Evolutionary conservation across 92 coral and sea anemone genomes (phyloP).

Genomic region (Palythoa grandiflora): DNA sequence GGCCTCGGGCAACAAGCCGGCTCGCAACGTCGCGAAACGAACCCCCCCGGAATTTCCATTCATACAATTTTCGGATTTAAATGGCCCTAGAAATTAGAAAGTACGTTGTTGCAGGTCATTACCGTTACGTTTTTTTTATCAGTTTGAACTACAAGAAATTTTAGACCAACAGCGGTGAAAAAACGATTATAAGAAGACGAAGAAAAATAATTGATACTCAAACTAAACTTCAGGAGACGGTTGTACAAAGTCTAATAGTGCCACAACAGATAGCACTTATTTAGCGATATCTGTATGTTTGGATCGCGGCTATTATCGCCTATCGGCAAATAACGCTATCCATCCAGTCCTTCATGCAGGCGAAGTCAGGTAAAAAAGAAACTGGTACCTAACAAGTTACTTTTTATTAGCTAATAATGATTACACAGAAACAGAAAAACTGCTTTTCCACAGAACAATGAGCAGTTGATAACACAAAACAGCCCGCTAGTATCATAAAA

Average conservation of each 20-base stretch:
- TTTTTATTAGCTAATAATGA: too few relatives aligned
- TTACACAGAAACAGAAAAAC: too few relatives aligned
- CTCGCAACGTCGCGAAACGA: too few relatives aligned
- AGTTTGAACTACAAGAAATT: not conserved
- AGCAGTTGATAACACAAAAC: too few relatives aligned
- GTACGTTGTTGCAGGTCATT: slow-evolving; percentile 4
- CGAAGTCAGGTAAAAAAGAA: too few relatives aligned
- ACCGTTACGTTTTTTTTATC: not conserved
- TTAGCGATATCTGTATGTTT: not conserved
- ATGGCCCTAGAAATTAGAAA: slow-evolving; percentile 18
- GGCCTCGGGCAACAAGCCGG: too few relatives aligned
- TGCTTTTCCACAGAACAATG: too few relatives aligned
- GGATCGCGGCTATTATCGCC: too few relatives aligned
- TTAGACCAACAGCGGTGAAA: not conserved
- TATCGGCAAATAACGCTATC: too few relatives aligned
- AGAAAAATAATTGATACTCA: not conserved
- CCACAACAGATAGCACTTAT: not conserved
- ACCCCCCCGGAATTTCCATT: not conserved
- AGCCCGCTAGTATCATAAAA: too few relatives aligned
- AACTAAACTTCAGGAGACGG: not conserved
- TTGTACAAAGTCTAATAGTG: not conserved
- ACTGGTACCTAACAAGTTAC: too few relatives aligned
- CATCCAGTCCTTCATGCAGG: too few relatives aligned
- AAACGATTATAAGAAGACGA: not conserved
- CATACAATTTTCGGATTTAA: not conserved